Evolutionary conservation across 1,140 invertebrate genomes (phyloP), one percentile per base, ranked within the genome.

Genomic region (Holcopasites calliopsidis): DNA sequence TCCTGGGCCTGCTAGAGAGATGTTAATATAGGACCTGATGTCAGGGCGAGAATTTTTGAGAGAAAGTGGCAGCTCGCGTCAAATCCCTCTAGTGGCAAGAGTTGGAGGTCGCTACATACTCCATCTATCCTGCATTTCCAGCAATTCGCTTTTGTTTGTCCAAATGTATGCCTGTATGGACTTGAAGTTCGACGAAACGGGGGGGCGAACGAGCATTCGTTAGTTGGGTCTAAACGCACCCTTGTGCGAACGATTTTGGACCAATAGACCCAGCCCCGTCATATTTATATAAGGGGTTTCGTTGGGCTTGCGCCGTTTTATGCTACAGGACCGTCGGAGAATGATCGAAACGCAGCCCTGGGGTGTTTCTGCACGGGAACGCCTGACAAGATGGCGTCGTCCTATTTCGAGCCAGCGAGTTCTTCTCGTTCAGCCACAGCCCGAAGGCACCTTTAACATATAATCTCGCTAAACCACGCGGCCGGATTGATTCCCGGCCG

Each of bases 401-500:
- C 69, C 16, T 33, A 50, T 42, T 26, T 35, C 1, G 8, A 47
- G 38, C 21, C 35, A 23, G 60, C 49, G 40, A 1, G n/a, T 33
- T 16, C 42, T 33, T 47, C 55, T 38, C 18, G 11, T 68, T 61
- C 55, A 79, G 44, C 16, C 74, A n/a, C n/a, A n/a, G n/a, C 74
- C 76, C 69, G 55, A 65, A 71, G 77, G 60, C 52, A 69, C 35
- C 62, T 33, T 71, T 40, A 87, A 84, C 86, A 84, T 88, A 79
- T 86, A 88, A 88, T 89, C 83, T 88, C 62, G 71, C 8, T 80
- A 82, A 84, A 86, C 79, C 55, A 86, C 54, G 80, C 74, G 76
- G 77, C 72, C 65, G 84, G 85, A 89, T 87, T 87, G 88, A 89
- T 89, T 88, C 86, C 84, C 86, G 82, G 83, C 84, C n/a, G 83